Conservation (phyloP, 1,140 invertebrate species). For the Sycophila sp. region DNA sequence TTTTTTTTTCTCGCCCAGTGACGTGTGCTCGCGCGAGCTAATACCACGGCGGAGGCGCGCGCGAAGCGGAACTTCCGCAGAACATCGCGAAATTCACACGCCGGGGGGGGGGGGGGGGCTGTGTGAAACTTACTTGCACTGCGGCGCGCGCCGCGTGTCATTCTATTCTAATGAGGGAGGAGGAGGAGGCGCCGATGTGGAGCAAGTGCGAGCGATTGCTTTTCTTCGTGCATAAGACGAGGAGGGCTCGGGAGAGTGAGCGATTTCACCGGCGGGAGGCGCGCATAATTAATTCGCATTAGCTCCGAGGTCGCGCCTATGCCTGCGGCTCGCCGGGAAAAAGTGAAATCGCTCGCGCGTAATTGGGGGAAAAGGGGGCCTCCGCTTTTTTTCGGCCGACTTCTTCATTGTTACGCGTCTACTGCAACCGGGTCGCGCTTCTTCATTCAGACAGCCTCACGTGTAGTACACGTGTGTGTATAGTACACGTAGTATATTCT, state of each 20-base stretch:
- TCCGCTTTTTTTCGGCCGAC: background rate
- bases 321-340: conserved; percentile 1
- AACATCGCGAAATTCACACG: conserved; percentile 1
- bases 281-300: conserved; percentile 27
- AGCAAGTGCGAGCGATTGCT: background rate
- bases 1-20: background rate
- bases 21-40: background rate
- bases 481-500: too few relatives aligned
- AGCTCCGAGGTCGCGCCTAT: too few relatives aligned
- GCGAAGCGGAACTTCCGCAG: conserved; percentile 4
- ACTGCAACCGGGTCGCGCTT: too few relatives aligned
- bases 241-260: background rate
- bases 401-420: background rate
- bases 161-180: conserved; percentile 27
- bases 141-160: background rate
- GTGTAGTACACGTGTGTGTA: background rate
- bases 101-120: background rate
- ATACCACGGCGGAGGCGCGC: too few relatives aligned
- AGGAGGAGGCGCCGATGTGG: too few relatives aligned
- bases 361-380: background rate
- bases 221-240: too few relatives aligned
- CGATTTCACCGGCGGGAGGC: conserved; percentile 5
- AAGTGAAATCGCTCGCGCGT: background rate
- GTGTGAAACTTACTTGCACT: background rate
- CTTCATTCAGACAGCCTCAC: too few relatives aligned